phyloP scores from a whole-genome alignment of 2,888 invertebrate genomes.

The Alsophila aescularia region DNA sequence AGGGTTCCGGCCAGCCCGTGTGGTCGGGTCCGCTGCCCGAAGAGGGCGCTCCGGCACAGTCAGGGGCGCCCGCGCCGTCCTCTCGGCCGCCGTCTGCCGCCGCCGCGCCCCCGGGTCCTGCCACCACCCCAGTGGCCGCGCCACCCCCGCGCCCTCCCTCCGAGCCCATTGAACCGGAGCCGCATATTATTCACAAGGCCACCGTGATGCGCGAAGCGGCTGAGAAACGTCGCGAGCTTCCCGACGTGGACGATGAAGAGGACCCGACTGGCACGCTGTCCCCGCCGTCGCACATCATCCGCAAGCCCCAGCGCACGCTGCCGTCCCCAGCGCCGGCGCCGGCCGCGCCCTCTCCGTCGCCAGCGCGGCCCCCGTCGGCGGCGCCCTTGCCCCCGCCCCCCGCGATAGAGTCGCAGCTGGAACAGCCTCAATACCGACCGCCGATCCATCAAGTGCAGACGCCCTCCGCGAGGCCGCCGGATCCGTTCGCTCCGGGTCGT shows the following conservation, averaged over 20 bases:
- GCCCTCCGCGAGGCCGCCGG: conserved; percentile 65
- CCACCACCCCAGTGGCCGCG: conserved; percentile 58
- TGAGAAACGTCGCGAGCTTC: conserved; percentile 74
- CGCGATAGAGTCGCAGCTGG: conserved; percentile 59
- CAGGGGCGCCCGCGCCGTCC: conserved; percentile 73
- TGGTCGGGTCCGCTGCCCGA: conserved; percentile 68
- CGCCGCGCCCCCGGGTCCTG: conserved; percentile 66
- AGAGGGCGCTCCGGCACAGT: conserved; percentile 73
- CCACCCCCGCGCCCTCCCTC: conserved; percentile 80
- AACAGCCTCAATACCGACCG: conserved; percentile 59
- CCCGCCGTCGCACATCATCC: conserved; percentile 79
- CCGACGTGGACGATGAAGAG: conserved; percentile 76
- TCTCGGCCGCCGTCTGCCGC: conserved; percentile 81
- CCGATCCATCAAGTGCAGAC: conserved; percentile 66
- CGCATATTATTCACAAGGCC: conserved; percentile 82
- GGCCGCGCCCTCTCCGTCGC: conserved; percentile 64
- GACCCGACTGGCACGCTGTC: conserved; percentile 70
- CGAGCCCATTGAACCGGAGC: conserved; percentile 80
- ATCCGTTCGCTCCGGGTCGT: conserved; percentile 67
- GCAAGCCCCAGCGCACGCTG: conserved; percentile 66
- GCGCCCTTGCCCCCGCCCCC: conserved; percentile 53
- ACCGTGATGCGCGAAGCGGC: conserved; percentile 82
- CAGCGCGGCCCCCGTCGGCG: conserved; percentile 65
- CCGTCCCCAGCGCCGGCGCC: conserved; percentile 75
- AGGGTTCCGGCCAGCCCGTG: conserved; percentile 65